Evolutionary conservation across 92 coral and sea anemone species (phyloP), one percentile per base, ranked within the genome.

Genomic region (Galaxea fascicularis): DNA sequence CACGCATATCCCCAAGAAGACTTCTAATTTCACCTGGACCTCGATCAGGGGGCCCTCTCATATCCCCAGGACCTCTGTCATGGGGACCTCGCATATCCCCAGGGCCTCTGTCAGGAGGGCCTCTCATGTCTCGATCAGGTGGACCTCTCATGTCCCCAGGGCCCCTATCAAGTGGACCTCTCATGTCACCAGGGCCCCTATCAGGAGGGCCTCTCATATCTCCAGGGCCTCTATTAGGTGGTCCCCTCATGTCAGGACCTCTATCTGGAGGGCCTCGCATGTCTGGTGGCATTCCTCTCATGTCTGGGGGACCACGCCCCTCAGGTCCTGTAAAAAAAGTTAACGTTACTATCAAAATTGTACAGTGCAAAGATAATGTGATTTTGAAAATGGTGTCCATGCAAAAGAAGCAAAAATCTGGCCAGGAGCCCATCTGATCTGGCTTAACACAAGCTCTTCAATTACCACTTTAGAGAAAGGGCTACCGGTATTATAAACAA

Each of bases 131-230:
- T 89, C 90, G 65, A 52, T 90, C 93, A 44, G 91, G 94, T 16
- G 92, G 92, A 18, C 94, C 95, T 63, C 86, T 90, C 89, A 91
- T 49, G 51, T 87, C 93, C 87, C 98, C 93, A 24, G 77, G 95
- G 56, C 89, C 97, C 16, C 91, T 78, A 51, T 92, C 89, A 41
- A 94, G 97, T 20, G 94, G 87, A 4, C 93, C 97, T 62, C 85
- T 92, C 88, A 91, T 57, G 65, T 86, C 93, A 7, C 87, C 87
- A 10, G 76, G 89, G 10, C 89, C 91, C 31, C 93, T 80, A 35
- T 91, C 92, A 56, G 95, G 95, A 31, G 95, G 90, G 17, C 93
- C 96, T 71, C 83, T 91, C 87, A 90, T 39, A 68, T 95, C 98
- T 13, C 91, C 92, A 17, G 95, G 97, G 54, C 98, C 95, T 86